Evolutionary conservation across 2,113 vertebrate species (phyloP), one percentile per base, ranked within the genome.

Genomic region (Phycodurus eques): DNA sequence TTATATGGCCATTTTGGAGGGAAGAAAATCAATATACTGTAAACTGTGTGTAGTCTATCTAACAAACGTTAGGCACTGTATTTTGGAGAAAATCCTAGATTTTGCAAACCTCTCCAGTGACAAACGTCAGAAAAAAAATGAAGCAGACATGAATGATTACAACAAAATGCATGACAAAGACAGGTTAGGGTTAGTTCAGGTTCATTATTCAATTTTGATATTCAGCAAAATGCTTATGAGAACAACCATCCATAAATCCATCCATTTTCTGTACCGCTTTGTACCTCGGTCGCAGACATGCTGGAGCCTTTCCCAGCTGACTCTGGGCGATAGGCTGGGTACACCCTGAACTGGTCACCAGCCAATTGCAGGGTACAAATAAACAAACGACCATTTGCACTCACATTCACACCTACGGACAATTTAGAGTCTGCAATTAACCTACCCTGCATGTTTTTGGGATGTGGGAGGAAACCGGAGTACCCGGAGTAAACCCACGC

Each of bases 1-100:
- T 82, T 80, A 79, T 86, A 71, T 88, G 88, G 84, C 85, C 82
- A 79, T 85, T 79, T 72, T 77, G 82, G 67, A 73, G 67, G 67
- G 66, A 31, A 70, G 71, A 67, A 69, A 82, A 76, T 77, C 73
- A 49, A 31, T 56, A 8, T 49, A 47, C 46, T 44, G 20, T 11
- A 17, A 42, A 15, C 14, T 64, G 35, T 63, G 27, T 39, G 12
- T 72, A 39, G 65, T 9, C 13, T 47, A 27, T 8, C 22, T 13
- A 64, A 42, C 20, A 22, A 14, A 64, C 20, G 62, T 64, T 22
- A n/a, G 42, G 10, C 10, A 42, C 10, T 43, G 19, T 44, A n/a
- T 43, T 64, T 43, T 43, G 39, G 19, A 64, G 20, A 44, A 44
- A n/a, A 44, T 64, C 35, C 61, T n/a, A 44, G 4, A 64, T n/a